Evolutionary conservation across 2,797 vertebrate species (phyloP), one percentile per base, ranked within the genome.

Genomic region (Smutsia temminckii): DNA sequence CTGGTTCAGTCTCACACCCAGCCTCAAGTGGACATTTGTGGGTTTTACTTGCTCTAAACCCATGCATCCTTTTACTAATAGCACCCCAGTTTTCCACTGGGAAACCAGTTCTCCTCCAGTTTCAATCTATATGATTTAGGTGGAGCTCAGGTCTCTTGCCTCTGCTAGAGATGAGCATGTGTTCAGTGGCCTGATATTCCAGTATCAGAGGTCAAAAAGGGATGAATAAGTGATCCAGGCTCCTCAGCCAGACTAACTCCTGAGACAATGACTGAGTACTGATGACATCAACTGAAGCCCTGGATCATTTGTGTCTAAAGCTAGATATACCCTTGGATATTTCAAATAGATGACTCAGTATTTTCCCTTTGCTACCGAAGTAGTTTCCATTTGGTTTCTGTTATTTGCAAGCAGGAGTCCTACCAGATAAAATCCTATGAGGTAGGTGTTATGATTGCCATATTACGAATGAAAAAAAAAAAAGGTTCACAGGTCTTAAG

Each of bases 371-470:
- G 53, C 40, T 83, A 49, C 46, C 64, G 69, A 89, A 87, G 69
- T 42, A 83, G 37, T 93, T 92, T 86, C 27, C 55, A 86, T 71
- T 88, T 95, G 55, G 66, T 96, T 87, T 93, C 72, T 78, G 42
- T 95, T 93, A 86, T 51, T 74, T 95, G 53, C 64, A 94, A 94
- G 80, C 18, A 57, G 5, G 20, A 89, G 61, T 80, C 55, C 69
- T 90, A 64, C 37, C 53, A 83, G 63, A 83, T 71, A 61, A 88
- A 64, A 88, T 49, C 27, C 74, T 37, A 9, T 66, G 63, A 84
- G 46, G 75, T 57, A 64, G 57, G 37, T 42, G 63, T 95, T 57
- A 59, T 53, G 71, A 69, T 55, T 66, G 10, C 42, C 69, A 89
- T 72, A 91, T 90, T 85, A 80, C 64, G 95, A 84, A 59, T 29